A percentile compares a stretch with the other conserved stretches of the same genome.
These are phyloP conservation scores for Drosophila littoralis DNA, from an alignment of 1,140 invertebrate species.

Conservation along the genomic window DNA sequence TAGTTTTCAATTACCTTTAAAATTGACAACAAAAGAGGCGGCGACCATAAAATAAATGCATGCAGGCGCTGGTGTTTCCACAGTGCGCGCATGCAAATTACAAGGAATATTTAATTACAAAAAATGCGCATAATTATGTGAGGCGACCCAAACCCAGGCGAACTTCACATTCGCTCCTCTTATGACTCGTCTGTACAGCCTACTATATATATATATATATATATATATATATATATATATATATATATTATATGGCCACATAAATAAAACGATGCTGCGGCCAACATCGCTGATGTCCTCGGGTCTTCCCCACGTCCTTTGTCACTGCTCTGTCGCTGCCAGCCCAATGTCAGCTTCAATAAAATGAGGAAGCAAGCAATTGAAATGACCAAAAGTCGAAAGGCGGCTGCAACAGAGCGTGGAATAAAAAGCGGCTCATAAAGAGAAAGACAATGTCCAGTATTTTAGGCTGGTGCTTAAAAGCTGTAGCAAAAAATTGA, in stretches of 20 bases:
- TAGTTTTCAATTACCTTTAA: slow-evolving; percentile 83
- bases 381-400: slow-evolving; percentile 50
- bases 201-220: background rate
- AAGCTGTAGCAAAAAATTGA: too few species aligned
- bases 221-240: too few species aligned
- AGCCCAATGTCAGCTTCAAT: slow-evolving; percentile 56
- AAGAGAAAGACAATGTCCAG: slow-evolving; percentile 7
- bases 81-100: slow-evolving; percentile 72
- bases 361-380: slow-evolving; percentile 52
- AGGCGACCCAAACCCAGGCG: slow-evolving; percentile 32
- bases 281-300: slow-evolving; percentile 19
- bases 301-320: slow-evolving; percentile 18
- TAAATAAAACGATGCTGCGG: slow-evolving; percentile 66
- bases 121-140: slow-evolving; percentile 82
- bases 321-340: slow-evolving; percentile 23
- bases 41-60: slow-evolving; percentile 32
- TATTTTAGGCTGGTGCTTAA: slow-evolving; percentile 15
- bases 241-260: slow-evolving; percentile 56
- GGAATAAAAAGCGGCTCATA: slow-evolving; percentile 20
- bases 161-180: background rate
- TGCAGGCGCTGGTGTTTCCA: slow-evolving; percentile 26
- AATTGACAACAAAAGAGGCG: slow-evolving; percentile 77
- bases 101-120: slow-evolving; percentile 82
- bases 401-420: background rate
- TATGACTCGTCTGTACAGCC: slow-evolving; percentile 5